These are phyloP conservation scores for Platichthys flesus DNA, from an alignment of 2,113 vertebrate genomes.

Conservation along the genomic window DNA sequence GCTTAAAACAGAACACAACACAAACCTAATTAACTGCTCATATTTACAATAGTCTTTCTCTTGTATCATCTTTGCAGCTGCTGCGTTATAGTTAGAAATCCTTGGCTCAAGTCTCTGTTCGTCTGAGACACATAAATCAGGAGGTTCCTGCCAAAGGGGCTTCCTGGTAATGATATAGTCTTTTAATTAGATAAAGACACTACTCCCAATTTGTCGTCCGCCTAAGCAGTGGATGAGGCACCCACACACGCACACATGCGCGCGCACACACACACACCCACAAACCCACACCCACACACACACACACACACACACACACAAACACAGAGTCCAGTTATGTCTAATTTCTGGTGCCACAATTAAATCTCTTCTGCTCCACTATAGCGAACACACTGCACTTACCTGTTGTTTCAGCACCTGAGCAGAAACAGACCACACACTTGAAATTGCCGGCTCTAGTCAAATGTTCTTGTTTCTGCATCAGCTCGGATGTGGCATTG, in stretches of 20 bases:
- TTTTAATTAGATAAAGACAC: constrained; percentile 71
- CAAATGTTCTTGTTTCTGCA: constrained; percentile 61
- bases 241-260: no score
- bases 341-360: neutral
- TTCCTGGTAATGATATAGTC: constrained; percentile 65
- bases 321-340: neutral
- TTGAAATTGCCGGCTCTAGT: constrained; percentile 17
- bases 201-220: constrained; percentile 61
- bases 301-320: no score
- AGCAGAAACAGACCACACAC: constrained; percentile 17
- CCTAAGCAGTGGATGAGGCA: constrained; percentile 52
- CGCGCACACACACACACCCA: no score
- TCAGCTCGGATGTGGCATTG: constrained; percentile 52
- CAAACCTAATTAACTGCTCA: constrained; percentile 14
- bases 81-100: constrained; percentile 47
- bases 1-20: neutral
- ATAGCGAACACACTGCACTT: neutral
- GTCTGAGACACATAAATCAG: constrained; percentile 57
- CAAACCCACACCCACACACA: no score
- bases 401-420: constrained; percentile 21
- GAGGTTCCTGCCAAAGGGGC: constrained; percentile 48
- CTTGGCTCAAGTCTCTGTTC: constrained; percentile 32
- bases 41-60: constrained; percentile 3
- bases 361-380: constrained; percentile 12
- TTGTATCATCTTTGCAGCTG: constrained; percentile 41